A percentile compares a stretch with the other conserved stretches of the same genome.
phyloP scores from a whole-genome alignment of 2,797 vertebrate species.

The Botia kubotai region DNA sequence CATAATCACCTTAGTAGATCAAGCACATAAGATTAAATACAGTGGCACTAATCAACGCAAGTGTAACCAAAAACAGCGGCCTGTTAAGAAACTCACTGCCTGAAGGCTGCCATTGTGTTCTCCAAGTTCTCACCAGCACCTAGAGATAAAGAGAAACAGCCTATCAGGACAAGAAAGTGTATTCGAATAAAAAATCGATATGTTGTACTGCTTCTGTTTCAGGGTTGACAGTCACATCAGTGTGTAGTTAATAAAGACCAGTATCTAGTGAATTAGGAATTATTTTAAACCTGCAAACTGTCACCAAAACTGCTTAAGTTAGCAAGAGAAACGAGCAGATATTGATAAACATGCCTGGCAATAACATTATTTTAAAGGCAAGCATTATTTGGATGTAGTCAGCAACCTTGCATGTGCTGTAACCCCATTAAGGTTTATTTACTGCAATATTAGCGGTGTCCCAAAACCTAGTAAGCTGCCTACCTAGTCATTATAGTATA shows the following conservation, averaged over 20 bases:
- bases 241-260: neutral
- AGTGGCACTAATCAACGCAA: conserved; percentile 1
- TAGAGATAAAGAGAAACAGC: conserved; percentile 64
- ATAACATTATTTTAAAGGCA: neutral
- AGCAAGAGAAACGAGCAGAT: too few relatives aligned
- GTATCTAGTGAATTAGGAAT: neutral
- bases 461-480: neutral
- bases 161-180: neutral
- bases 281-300: neutral
- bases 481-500: neutral
- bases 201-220: neutral
- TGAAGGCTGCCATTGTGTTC: conserved; percentile 97
- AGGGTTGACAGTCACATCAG: conserved; percentile 1
- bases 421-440: too few relatives aligned
- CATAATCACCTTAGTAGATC: neutral
- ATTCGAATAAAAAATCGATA: neutral
- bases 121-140: conserved; percentile 97
- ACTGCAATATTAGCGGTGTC: neutral
- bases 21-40: neutral
- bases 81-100: conserved; percentile 84
- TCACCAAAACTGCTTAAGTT: neutral
- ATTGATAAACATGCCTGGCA: neutral
- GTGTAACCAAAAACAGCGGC: neutral
- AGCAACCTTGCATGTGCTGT: too few relatives aligned
- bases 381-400: too few relatives aligned